Evolutionary conservation across 2,888 invertebrate genomes (phyloP).

Genomic region (Campoplex nolae): DNA sequence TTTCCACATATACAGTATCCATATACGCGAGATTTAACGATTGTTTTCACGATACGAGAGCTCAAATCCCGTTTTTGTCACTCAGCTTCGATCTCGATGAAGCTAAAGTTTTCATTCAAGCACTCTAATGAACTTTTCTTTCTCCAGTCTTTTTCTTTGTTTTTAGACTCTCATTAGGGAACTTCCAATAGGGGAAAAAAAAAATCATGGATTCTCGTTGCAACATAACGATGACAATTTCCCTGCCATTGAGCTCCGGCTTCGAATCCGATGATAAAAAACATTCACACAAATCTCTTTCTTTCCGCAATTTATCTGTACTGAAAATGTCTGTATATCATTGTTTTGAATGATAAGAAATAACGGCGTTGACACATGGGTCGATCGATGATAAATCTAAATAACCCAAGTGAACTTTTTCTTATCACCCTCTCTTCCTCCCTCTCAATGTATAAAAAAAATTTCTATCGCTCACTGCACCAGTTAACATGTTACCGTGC

Average conservation of each 20-base stretch:
- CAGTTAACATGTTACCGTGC: slow-evolving; percentile 52
- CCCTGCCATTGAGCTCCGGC: background rate
- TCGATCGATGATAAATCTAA: background rate
- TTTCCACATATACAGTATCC: background rate
- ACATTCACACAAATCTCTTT: background rate
- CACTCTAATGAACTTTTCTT: background rate
- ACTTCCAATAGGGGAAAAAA: background rate
- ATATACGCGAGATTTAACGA: background rate
- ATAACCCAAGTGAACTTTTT: slow-evolving; percentile 21
- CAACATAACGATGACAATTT: background rate
- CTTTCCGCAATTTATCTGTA: background rate
- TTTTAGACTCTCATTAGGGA: background rate
- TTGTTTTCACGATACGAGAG: background rate
- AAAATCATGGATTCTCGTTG: background rate
- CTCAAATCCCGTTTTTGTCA: slow-evolving; percentile 21
- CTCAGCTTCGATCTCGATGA: slow-evolving; percentile 6
- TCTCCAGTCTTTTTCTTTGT: background rate
- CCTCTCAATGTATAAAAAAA: slow-evolving; percentile 20
- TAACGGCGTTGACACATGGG: background rate
- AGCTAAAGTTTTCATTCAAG: background rate
- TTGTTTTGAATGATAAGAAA: slow-evolving; percentile 2
- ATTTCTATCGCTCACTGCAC: slow-evolving; percentile 25
- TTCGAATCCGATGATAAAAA: background rate
- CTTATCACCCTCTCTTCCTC: slow-evolving; percentile 14
- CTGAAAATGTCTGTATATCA: background rate